phyloP scores from a whole-genome alignment of 2,113 vertebrate genomes.

The Oncorhynchus mykiss region DNA sequence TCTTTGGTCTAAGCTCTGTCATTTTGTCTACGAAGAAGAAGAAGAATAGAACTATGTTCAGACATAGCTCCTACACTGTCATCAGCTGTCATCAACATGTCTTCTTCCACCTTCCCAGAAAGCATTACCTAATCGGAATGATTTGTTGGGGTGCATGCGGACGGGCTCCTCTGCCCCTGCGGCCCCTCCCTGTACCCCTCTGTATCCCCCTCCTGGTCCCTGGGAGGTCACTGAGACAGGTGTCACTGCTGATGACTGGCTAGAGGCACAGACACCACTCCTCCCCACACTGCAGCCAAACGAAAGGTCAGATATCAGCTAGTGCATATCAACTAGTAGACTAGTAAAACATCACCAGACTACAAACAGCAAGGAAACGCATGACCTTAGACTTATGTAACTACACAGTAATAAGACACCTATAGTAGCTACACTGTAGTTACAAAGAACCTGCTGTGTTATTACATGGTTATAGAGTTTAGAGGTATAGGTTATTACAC shows the following conservation, averaged over 20 bases:
- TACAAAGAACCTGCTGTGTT: too few species aligned
- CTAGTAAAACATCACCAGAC: too few species aligned
- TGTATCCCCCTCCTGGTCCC: conserved; percentile 7
- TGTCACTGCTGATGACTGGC: neutral
- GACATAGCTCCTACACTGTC: neutral
- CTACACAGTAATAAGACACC: too few species aligned
- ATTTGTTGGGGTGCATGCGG: conserved; percentile 46
- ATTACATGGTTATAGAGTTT: too few species aligned
- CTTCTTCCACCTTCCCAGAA: neutral
- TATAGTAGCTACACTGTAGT: too few species aligned
- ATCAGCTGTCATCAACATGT: neutral
- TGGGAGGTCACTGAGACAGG: neutral
- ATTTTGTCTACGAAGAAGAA: conserved; percentile 69
- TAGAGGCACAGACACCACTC: neutral
- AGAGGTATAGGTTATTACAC: too few species aligned
- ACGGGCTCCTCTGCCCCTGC: conserved; percentile 26
- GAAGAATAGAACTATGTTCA: neutral
- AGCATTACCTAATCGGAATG: conserved; percentile 77
- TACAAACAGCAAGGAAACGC: too few species aligned
- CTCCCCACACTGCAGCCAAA: neutral
- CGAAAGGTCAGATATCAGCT: neutral
- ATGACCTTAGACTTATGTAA: too few species aligned
- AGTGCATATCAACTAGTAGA: neutral
- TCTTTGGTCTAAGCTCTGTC: conserved; percentile 80
- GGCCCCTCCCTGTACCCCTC: conserved; percentile 21